Evolutionary conservation across 2,113 vertebrate genomes (phyloP), one percentile per base, ranked within the genome.

Genomic region (Dryoscopus gambensis): DNA sequence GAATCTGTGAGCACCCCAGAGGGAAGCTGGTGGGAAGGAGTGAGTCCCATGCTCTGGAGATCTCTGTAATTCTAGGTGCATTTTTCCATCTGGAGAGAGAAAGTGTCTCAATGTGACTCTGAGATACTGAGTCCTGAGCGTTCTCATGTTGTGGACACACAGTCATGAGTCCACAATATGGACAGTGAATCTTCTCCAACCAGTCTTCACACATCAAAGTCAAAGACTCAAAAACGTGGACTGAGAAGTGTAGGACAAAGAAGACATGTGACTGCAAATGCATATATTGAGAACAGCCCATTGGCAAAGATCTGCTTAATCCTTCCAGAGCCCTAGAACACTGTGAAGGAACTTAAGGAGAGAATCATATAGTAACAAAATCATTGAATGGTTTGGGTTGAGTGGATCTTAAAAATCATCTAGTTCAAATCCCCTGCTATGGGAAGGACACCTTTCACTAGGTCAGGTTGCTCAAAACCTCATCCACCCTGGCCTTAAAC

Each of bases 91-190:
- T 23, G 17, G 21, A 65, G 31, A 88, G 13, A 53, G 31, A 17
- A 52, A 31, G 6, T 14, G 8, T 67, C 7, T 11, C 21, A 23
- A 22, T 5, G 6, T 24, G 5, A 40, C 42, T 62, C 42, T 70
- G 33, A 80, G 46, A 35, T 30, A n/a, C 10, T 35, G 28, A 73
- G 46, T 33, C 1, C 0, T n/a, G 20, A n/a, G 15, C 13, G 15
- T 19, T 80, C 27, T 40, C 22, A 21, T 0, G 0, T 21, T 28
- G 8, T 1, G 3, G 46, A 22, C 28, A 40, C 0, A 1, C 4
- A 16, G 10, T 31, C 22, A 24, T 0, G 5, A 47, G 30, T n/a
- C 20, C 11, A 13, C 33, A 47, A 18, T 17, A 30, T 13, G 20
- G 17, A 31, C 9, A 64, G 11, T 24, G 56, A 37, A 7, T 44